A percentile compares a stretch with the other conserved stretches of the same genome.
These are phyloP conservation scores for Paragorgia papillata DNA, from an alignment of 92 coral and sea anemone genomes.

Conservation along the genomic window DNA sequence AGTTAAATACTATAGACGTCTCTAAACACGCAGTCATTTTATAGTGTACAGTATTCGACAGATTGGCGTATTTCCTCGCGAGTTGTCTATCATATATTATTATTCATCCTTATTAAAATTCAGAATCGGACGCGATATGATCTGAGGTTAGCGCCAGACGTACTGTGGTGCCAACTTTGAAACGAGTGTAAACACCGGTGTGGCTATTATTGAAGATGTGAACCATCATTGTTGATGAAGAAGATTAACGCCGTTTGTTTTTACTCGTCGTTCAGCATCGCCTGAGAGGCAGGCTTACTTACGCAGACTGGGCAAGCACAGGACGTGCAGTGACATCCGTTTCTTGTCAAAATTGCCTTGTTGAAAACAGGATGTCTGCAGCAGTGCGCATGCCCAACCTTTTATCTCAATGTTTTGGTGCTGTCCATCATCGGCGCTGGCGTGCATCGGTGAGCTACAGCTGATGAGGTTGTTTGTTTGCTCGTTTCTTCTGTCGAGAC, in stretches of 20 bases:
- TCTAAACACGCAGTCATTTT: too few relatives aligned
- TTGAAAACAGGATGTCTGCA: constrained; percentile 17
- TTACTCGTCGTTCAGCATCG: not conserved
- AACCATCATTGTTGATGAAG: not conserved
- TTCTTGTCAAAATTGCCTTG: constrained; percentile 24
- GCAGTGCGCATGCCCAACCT: not conserved
- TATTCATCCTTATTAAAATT: constrained; percentile 10
- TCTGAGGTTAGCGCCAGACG: constrained; percentile 38
- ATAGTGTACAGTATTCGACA: too few relatives aligned
- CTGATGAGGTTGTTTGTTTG: constrained; percentile 4
- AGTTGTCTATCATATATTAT: too few relatives aligned
- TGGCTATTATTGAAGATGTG: not conserved
- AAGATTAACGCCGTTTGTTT: not conserved
- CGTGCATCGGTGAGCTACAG: not conserved
- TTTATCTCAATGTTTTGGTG: not conserved
- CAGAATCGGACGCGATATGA: constrained; percentile 16
- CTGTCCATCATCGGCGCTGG: not conserved
- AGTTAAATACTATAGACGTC: not conserved
- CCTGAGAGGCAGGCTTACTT: not conserved
- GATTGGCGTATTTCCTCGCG: too few relatives aligned
- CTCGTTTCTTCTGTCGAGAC: constrained; percentile 34
- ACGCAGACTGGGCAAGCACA: not conserved
- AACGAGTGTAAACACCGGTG: constrained; percentile 36
- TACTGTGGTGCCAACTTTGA: constrained; percentile 30
- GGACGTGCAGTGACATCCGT: constrained; percentile 32